phyloP scores from a whole-genome alignment of 2,888 invertebrate genomes.

The Hipparchia semele region DNA sequence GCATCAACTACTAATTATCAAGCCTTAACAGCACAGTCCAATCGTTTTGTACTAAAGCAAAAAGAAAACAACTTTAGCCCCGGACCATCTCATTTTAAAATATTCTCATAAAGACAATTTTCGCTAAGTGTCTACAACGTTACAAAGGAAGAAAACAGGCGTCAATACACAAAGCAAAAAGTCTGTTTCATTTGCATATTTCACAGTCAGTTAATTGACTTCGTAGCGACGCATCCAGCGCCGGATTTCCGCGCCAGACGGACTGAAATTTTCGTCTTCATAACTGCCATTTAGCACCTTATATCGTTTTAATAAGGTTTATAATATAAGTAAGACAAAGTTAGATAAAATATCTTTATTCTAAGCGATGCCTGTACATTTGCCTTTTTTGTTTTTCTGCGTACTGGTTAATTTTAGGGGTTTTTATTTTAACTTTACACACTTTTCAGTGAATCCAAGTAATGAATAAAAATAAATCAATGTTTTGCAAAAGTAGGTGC shows the following conservation, averaged over 20 bases:
- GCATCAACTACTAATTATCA: not conserved
- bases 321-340: not conserved
- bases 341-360: constrained; percentile 35
- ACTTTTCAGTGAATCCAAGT: not conserved
- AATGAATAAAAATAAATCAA: not conserved
- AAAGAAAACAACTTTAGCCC: not conserved
- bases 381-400: constrained; percentile 24
- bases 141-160: constrained; percentile 42
- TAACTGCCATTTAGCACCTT: constrained; percentile 28
- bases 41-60: not conserved
- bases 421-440: not conserved
- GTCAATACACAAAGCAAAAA: constrained; percentile 43
- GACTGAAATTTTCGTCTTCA: constrained; percentile 31
- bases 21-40: not conserved
- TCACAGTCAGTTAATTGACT: constrained; percentile 67
- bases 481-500: not conserved
- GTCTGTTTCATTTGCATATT: constrained; percentile 61
- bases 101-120: constrained; percentile 21
- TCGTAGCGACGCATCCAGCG: constrained; percentile 51
- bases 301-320: constrained; percentile 11
- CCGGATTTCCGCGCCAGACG: constrained; percentile 45
- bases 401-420: constrained; percentile 1
- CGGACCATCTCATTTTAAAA: constrained; percentile 15
- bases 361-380: constrained; percentile 31
- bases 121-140: constrained; percentile 29